Percentiles rank a stretch among this genome's conserved stretches.
Evolutionary conservation across 2,888 invertebrate genomes (phyloP).

Genomic region (Myopa testacea): DNA sequence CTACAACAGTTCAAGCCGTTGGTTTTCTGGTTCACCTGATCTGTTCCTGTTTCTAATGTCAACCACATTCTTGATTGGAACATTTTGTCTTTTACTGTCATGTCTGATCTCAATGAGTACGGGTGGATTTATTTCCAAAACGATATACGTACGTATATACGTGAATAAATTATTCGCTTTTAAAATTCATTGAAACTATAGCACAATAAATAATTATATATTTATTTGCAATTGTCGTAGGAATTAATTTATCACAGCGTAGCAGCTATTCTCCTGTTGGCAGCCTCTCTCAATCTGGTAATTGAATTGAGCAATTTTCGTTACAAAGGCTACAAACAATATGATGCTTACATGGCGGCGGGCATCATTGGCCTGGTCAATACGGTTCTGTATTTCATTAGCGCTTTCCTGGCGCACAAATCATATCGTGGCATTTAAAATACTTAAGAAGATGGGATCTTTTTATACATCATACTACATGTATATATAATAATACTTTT

Average conservation of each 20-base stretch:
- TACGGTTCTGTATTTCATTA: constrained; percentile 78
- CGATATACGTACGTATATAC: constrained; percentile 63
- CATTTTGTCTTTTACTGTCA: constrained; percentile 79
- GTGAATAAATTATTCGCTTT: not conserved
- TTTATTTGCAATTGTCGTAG: constrained; percentile 68
- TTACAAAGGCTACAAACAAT: constrained; percentile 66
- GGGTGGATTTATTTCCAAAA: constrained; percentile 86
- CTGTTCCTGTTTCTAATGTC: constrained; percentile 81
- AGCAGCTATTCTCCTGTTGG: constrained; percentile 79
- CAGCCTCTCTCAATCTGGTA: constrained; percentile 77
- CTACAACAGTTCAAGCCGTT: constrained; percentile 56
- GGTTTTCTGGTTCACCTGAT: constrained; percentile 68
- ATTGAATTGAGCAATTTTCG: constrained; percentile 74
- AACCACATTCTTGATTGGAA: constrained; percentile 83
- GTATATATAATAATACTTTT: too few relatives aligned
- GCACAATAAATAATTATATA: too few relatives aligned
- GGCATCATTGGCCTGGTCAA: constrained; percentile 81
- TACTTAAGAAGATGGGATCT: not conserved
- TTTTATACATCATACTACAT: not conserved
- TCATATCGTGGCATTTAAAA: constrained; percentile 79
- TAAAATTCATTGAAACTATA: too few relatives aligned
- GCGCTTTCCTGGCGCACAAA: constrained; percentile 81
- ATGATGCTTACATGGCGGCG: constrained; percentile 79
- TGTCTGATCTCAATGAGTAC: constrained; percentile 84
- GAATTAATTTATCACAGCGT: constrained; percentile 85